Base-by-base conservation (phyloP, 2,888 invertebrate genomes). In the Thalpophila matura region DNA sequence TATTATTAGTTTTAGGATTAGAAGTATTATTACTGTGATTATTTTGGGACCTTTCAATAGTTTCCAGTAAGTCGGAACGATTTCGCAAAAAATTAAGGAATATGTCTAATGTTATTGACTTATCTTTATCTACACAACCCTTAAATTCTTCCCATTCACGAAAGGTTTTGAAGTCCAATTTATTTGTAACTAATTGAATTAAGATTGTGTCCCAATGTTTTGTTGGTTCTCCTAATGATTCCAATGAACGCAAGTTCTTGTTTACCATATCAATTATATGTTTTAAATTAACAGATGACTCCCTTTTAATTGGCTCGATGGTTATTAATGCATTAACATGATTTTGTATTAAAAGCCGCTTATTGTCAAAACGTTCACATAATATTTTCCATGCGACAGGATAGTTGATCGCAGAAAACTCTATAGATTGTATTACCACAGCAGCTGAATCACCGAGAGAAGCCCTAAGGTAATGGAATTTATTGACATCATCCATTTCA, bases 171-270 rank as follows among this genome's bases (percentile, higher is more conserved):
- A 14, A 26, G 27, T 43, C 26, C 40, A 81, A 43, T 55, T 80
- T 83, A 3, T 35, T 40, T 14, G 66, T 70, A 5, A 80, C 27
- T 2, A 81, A 76, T 38, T 80, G 57, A 57, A 82, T 79, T 4
- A 82, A 40, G 2, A 80, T 54, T 20, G 80, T 77, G 45, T 79
- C 78, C 80, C n/a, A n/a, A n/a, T n/a, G n/a, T n/a, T n/a, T n/a
- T n/a, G n/a, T n/a, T n/a, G n/a, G n/a, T n/a, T n/a, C 80, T 1
- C 74, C 74, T 27, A 79, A 57, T 0, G 72, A 45, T 16, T 70
- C 58, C 16, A 82, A 56, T 2, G 79, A 71, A 10, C 74, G 54
- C 14, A 81, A 45, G 33, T 72, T 80, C 69, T 74, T 80, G 59
- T 77, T 79, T 4, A 77, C 10, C 6, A 58, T 38, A 51, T 81